phyloP scores from a whole-genome alignment of 2,113 vertebrate species.

The Piaya cayana region DNA sequence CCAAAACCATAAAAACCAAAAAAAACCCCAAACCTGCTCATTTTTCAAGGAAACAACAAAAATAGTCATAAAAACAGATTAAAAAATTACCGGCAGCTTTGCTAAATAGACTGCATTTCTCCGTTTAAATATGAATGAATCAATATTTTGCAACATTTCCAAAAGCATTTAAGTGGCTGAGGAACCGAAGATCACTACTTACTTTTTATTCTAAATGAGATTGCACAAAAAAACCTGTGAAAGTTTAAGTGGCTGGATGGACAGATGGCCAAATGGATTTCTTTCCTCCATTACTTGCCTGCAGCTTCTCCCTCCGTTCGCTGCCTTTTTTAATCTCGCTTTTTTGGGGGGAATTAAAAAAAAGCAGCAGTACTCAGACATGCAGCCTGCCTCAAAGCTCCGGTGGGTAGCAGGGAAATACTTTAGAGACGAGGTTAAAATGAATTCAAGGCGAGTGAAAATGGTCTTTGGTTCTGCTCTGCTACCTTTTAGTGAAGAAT shows the following conservation, averaged over 20 bases:
- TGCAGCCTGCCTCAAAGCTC: conserved; percentile 14
- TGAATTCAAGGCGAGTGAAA: conserved; percentile 65
- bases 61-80: not conserved
- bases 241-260: not conserved
- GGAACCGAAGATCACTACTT: not conserved
- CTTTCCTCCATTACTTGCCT: not conserved
- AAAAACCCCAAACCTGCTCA: too few relatives aligned
- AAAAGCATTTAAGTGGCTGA: not conserved
- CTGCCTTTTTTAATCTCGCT: not conserved
- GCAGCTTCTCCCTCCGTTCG: not conserved
- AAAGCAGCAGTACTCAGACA: not conserved
- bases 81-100: not conserved
- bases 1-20: too few relatives aligned
- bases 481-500: conserved; percentile 62
- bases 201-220: not conserved
- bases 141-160: not conserved
- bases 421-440: conserved; percentile 46
- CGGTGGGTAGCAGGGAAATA: conserved; percentile 20
- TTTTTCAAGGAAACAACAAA: not conserved
- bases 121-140: not conserved
- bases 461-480: conserved; percentile 67
- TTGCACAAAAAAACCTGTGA: not conserved
- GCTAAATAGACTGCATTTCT: not conserved
- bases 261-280: not conserved
- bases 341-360: not conserved